phyloP scores from a whole-genome alignment of 1,140 invertebrate genomes.

The Eueides isabella region DNA sequence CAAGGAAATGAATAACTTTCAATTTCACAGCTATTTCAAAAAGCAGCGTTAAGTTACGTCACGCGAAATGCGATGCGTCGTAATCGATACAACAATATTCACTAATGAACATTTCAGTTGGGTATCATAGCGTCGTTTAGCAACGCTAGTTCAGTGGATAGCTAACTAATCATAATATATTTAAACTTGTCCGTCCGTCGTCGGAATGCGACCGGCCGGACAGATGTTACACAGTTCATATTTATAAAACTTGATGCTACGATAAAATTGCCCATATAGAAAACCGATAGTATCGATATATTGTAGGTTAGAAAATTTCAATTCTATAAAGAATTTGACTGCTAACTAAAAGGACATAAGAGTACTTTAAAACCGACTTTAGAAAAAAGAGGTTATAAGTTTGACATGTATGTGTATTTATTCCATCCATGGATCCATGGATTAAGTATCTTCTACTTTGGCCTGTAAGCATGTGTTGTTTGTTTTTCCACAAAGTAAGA shows the following conservation, averaged over 20 bases:
- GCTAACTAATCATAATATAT: conserved; percentile 6
- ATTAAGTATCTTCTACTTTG: no score
- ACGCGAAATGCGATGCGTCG: not conserved
- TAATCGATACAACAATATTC: no score
- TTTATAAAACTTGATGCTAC: conserved; percentile 23
- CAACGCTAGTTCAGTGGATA: conserved; percentile 9
- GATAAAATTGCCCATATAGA: conserved; percentile 16
- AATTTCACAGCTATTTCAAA: not conserved
- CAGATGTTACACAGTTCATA: conserved; percentile 39
- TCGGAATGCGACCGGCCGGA: conserved; percentile 43
- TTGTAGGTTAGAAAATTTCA: not conserved
- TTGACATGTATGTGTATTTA: no score
- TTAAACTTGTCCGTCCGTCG: conserved; percentile 21
- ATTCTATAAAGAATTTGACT: not conserved
- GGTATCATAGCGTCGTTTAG: not conserved
- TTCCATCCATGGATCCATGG: no score
- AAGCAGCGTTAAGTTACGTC: not conserved
- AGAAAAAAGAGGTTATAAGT: no score
- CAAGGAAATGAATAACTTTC: not conserved
- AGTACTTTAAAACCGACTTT: no score
- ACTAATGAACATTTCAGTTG: no score
- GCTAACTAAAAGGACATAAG: no score
- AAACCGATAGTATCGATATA: not conserved
- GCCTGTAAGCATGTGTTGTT: no score
- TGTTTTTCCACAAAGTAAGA: no score